Evolutionary conservation across 2,797 vertebrate genomes (phyloP).

Genomic region (Ficedula albicollis): DNA sequence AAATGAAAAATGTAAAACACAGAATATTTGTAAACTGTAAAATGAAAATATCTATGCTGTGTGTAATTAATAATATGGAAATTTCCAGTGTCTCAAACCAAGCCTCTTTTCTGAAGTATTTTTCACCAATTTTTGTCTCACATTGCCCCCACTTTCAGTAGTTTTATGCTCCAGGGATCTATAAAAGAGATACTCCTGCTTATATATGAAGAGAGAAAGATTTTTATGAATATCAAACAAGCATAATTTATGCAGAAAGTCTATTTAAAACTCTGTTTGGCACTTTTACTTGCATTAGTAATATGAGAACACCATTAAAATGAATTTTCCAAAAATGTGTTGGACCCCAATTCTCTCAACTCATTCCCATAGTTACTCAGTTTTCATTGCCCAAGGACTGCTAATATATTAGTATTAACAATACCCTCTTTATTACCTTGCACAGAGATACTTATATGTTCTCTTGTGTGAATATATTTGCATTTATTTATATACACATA

Average conservation of each 20-base stretch:
- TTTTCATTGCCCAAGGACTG: slow-evolving; percentile 38
- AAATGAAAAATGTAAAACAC: not conserved
- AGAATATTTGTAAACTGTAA: not conserved
- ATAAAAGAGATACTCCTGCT: not conserved
- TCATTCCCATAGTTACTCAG: slow-evolving; percentile 30
- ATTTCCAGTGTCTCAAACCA: not conserved
- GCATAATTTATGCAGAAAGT: slow-evolving; percentile 42
- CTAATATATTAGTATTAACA: slow-evolving; percentile 45
- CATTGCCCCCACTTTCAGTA: not conserved
- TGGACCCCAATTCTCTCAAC: slow-evolving; percentile 32
- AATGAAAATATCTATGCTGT: not conserved
- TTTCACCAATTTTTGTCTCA: not conserved
- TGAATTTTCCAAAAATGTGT: slow-evolving; percentile 8
- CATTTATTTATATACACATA: not conserved
- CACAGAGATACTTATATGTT: not conserved
- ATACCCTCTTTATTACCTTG: slow-evolving; percentile 20
- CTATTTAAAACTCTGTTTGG: slow-evolving; percentile 46
- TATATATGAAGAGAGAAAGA: not conserved
- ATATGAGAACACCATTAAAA: slow-evolving; percentile 36
- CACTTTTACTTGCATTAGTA: slow-evolving; percentile 45
- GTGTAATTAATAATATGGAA: not conserved
- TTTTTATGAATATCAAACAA: slow-evolving; percentile 45
- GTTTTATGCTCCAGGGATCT: not conserved
- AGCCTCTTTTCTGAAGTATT: not conserved
- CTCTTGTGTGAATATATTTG: slow-evolving; percentile 10